These are phyloP conservation scores for Lycaena phlaeas DNA, from an alignment of 2,888 invertebrate genomes.

Conservation along the genomic window DNA sequence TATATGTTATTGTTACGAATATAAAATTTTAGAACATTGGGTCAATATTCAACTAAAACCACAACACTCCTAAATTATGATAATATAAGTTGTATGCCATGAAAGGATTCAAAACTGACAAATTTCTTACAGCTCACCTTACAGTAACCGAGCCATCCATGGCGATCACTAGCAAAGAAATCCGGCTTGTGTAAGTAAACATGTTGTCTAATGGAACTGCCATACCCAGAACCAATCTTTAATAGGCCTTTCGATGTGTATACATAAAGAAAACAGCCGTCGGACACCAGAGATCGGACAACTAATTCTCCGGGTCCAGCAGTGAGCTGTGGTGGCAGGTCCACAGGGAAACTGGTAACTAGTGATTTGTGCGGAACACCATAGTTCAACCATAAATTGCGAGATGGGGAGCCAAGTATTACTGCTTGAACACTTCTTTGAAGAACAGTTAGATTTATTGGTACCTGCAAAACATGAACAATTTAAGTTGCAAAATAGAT, in stretches of 20 bases:
- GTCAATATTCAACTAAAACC: too few relatives aligned
- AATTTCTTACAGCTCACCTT: slow-evolving; percentile 74
- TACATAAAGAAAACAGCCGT: slow-evolving; percentile 92
- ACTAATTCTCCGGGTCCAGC: slow-evolving; percentile 47
- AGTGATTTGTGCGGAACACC: slow-evolving; percentile 87
- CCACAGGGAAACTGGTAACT: slow-evolving; percentile 78
- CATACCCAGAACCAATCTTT: slow-evolving; percentile 96
- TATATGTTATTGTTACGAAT: too few relatives aligned
- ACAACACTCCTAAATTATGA: too few relatives aligned
- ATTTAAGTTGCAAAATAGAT: too few relatives aligned
- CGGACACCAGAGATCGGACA: slow-evolving; percentile 82
- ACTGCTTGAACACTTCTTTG: slow-evolving; percentile 93
- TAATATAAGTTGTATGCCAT: too few relatives aligned
- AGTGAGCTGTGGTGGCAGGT: slow-evolving; percentile 41
- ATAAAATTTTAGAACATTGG: too few relatives aligned
- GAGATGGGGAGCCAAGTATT: slow-evolving; percentile 84
- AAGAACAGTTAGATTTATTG: slow-evolving; percentile 85
- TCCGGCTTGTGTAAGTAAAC: slow-evolving; percentile 85
- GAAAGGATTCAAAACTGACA: too few relatives aligned
- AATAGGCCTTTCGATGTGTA: slow-evolving; percentile 87
- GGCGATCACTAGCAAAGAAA: slow-evolving; percentile 85
- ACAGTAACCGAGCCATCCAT: slow-evolving; percentile 90
- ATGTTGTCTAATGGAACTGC: slow-evolving; percentile 93
- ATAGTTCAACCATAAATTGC: slow-evolving; percentile 91
- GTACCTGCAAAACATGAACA: slow-evolving; percentile 77